Conservation (phyloP, 1,140 invertebrate genomes). For the Lepidurus arcticus region DNA sequence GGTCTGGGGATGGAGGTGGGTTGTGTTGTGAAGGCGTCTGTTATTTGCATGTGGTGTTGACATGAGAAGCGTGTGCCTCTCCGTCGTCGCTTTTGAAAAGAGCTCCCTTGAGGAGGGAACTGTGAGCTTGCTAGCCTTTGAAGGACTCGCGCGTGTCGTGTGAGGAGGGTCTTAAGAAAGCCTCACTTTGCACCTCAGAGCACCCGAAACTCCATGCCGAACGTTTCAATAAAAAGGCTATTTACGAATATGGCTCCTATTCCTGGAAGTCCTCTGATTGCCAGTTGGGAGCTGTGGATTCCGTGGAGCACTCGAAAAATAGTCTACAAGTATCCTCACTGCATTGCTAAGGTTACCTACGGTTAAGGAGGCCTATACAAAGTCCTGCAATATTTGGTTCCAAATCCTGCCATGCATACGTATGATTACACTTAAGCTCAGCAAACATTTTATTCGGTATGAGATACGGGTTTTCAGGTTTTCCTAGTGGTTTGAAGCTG, state of each 20-base stretch:
- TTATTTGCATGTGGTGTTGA: conserved; percentile 1
- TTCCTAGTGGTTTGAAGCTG: too few species aligned
- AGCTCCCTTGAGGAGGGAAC: neutral
- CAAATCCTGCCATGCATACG: too few species aligned
- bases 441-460: too few species aligned
- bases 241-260: neutral
- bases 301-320: too few species aligned
- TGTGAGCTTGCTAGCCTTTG: neutral
- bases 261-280: too few species aligned
- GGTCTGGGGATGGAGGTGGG: neutral
- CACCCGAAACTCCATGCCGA: neutral
- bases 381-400: too few species aligned
- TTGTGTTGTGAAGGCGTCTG: neutral
- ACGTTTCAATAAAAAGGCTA: neutral
- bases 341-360: too few species aligned
- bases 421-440: too few species aligned
- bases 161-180: neutral
- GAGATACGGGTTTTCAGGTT: too few species aligned
- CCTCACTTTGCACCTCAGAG: neutral
- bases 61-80: neutral
- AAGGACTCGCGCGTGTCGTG: neutral
- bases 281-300: neutral
- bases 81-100: neutral
- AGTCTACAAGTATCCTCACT: too few species aligned
- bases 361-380: too few species aligned